Evolutionary conservation across 2,888 invertebrate species (phyloP).

Genomic region (Atethmia centrago): DNA sequence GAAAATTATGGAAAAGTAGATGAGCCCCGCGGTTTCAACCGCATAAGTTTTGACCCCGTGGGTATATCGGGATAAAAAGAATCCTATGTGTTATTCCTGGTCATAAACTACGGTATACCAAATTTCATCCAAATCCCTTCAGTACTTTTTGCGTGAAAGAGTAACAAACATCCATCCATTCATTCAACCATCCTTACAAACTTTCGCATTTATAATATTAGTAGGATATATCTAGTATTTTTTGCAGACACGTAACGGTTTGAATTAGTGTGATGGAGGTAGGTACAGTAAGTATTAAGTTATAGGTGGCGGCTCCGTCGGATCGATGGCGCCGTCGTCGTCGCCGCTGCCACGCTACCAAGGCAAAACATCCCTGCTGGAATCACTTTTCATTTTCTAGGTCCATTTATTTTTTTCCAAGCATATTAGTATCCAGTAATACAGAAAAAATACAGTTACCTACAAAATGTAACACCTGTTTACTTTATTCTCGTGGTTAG

Average conservation of each 20-base stretch:
- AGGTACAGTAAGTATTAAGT: conserved; percentile 18
- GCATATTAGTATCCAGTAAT: conserved; percentile 48
- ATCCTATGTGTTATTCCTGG: no score
- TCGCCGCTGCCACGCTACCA: conserved; percentile 35
- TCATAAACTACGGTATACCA: no score
- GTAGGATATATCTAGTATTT: background rate
- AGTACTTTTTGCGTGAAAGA: no score
- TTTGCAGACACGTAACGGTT: background rate
- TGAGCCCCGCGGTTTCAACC: no score
- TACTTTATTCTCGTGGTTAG: conserved; percentile 27
- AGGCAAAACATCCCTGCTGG: conserved; percentile 65
- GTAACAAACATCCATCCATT: no score
- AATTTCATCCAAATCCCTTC: no score
- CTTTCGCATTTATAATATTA: no score
- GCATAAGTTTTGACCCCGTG: no score
- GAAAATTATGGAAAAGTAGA: background rate
- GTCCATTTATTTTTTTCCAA: conserved; percentile 61
- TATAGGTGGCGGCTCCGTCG: conserved; percentile 25
- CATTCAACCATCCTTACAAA: no score
- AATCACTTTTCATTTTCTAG: conserved; percentile 60
- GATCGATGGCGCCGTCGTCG: conserved; percentile 64
- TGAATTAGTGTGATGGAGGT: conserved; percentile 29
- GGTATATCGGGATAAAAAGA: no score
- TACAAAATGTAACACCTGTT: conserved; percentile 16
- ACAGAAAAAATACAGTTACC: conserved; percentile 16